Conservation (phyloP, 2,888 invertebrate genomes). For the Heliconius ismenius region DNA sequence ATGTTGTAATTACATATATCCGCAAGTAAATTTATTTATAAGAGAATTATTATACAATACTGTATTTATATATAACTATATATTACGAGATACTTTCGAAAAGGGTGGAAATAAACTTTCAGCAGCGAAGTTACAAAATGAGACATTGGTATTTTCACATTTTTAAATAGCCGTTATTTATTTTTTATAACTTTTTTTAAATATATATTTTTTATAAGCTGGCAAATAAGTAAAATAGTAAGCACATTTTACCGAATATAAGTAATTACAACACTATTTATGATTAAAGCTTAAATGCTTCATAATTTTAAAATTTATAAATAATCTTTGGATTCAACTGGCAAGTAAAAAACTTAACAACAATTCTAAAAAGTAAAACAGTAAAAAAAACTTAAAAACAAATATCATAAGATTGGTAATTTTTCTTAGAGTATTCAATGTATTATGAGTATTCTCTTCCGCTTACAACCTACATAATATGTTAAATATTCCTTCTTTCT, state of each 20-base stretch:
- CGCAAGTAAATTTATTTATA: not conserved
- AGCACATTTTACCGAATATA: not conserved
- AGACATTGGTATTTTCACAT: too few relatives aligned
- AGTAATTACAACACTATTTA: constrained; percentile 2
- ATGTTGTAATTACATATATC: not conserved
- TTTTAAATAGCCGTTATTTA: too few relatives aligned
- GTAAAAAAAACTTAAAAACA: constrained; percentile 56
- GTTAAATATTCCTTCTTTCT: constrained; percentile 26
- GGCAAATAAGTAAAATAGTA: not conserved
- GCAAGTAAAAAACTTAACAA: constrained; percentile 68
- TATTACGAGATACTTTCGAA: too few relatives aligned
- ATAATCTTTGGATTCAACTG: constrained; percentile 72
- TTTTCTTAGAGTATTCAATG: constrained; percentile 40
- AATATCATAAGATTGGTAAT: constrained; percentile 50
- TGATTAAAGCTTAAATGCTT: constrained; percentile 24
- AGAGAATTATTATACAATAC: too few relatives aligned
- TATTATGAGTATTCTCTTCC: constrained; percentile 45
- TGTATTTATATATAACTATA: too few relatives aligned
- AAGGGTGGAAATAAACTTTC: too few relatives aligned
- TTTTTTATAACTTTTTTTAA: too few relatives aligned
- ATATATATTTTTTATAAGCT: not conserved
- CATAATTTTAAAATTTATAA: constrained; percentile 30
- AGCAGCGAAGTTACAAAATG: too few relatives aligned
- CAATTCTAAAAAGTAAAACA: constrained; percentile 59
- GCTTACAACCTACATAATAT: constrained; percentile 35